A percentile compares a stretch with the other conserved stretches of the same genome.
Evolutionary conservation across 2,113 vertebrate genomes (phyloP).

Genomic region (Pterocles orientalis): DNA sequence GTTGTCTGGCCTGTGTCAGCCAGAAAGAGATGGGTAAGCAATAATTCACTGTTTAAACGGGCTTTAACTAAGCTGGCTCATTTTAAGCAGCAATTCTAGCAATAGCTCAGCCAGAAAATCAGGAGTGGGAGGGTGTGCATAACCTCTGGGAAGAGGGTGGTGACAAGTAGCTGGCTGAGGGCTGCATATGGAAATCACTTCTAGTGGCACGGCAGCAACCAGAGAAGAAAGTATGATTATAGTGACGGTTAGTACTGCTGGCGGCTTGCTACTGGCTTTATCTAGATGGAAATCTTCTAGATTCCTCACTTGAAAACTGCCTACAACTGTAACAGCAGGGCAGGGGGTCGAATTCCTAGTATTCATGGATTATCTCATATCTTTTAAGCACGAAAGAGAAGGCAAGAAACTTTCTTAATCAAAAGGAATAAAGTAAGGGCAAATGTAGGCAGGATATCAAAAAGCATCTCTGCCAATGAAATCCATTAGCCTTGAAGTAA

Average conservation of each 20-base stretch:
- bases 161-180: constrained; percentile 60
- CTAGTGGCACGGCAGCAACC: constrained; percentile 14
- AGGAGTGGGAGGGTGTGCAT: constrained; percentile 1
- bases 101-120: constrained; percentile 41
- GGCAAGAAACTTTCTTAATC: neutral
- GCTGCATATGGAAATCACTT: neutral
- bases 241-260: neutral
- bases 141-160: constrained; percentile 55
- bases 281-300: neutral
- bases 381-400: neutral
- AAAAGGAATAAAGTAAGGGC: constrained; percentile 18
- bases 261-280: neutral
- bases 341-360: neutral
- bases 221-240: neutral
- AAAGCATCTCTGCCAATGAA: neutral
- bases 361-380: neutral
- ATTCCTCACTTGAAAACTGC: neutral
- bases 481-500: constrained; percentile 53
- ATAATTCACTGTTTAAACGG: neutral
- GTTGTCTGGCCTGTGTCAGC: neutral
- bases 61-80: constrained; percentile 1
- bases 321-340: neutral
- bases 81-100: constrained; percentile 19
- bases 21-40: neutral
- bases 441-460: constrained; percentile 15